Base-by-base conservation (phyloP, 2,888 invertebrate species). In the Apoda limacodes region DNA sequence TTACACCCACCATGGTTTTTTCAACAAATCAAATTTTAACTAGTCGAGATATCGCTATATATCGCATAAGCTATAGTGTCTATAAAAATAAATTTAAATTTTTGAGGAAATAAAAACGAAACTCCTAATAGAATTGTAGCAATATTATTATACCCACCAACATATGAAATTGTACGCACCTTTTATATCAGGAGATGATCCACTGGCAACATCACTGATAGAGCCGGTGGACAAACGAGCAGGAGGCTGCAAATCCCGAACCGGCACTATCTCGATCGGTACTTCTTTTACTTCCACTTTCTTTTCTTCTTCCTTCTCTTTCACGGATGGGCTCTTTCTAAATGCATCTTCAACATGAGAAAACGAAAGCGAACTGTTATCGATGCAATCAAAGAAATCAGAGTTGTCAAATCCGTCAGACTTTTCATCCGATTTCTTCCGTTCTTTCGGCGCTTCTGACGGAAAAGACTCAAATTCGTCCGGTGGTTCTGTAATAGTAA, bases 151-250 rank as follows among this genome's bases (percentile, higher is more conserved):
- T n/a, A n/a, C n/a, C n/a, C n/a, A n/a, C n/a, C n/a, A n/a, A n/a
- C n/a, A n/a, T n/a, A n/a, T n/a, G n/a, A 17, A 17, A 17, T 21
- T 21, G 13, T 17, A 30, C 34, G 30, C 40, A 58, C 82, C 83
- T 60, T 84, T 86, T 19, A 83, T 78, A 50, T 87, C 87, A 0
- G 87, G 86, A 1, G 86, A 87, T 19, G 86, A 87, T 0, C 85
- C 86, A 46, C 86, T 86, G 2, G 83, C 69, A 1, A 84, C 83
- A 43, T 87, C 87, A 34, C 86, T 86, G 7, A 85, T 66, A 5
- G 87, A 87, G 0, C 85, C 86, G 0, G 86, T 83, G 0, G 86
- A 87, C 10, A 84, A 64, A 28, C 84, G 58, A 38, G 70, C 69
- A 1, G 83, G 76, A 6, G 70, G 64, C 9, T 65, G 63, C 11